A percentile compares a stretch with the other conserved stretches of the same genome.
phyloP scores from a whole-genome alignment of 2,888 invertebrate species.

The Deilephila porcellus region DNA sequence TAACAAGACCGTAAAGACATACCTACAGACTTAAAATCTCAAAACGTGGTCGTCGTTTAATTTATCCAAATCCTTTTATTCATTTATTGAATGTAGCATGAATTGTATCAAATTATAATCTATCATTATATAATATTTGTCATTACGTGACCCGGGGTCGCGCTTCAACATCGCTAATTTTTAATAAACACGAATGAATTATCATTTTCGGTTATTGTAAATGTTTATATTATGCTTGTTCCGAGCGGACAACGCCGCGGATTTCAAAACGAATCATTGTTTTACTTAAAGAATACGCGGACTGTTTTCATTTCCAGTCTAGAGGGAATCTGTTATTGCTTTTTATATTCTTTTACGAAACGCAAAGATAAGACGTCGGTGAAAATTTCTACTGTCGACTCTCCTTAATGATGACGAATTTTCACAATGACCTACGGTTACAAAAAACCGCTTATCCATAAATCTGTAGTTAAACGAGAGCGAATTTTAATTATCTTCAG shows the following conservation, averaged over 20 bases:
- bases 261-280: not conserved
- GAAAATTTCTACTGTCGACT: not conserved
- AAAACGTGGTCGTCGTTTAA: too few species aligned
- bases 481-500: not conserved
- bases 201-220: not conserved
- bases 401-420: not conserved
- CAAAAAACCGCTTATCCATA: not conserved
- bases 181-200: conserved; percentile 10
- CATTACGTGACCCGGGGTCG: conserved; percentile 4
- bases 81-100: too few species aligned
- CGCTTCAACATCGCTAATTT: conserved; percentile 9
- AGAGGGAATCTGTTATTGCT: not conserved
- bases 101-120: not conserved
- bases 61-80: too few species aligned
- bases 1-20: too few species aligned
- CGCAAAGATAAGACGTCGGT: not conserved
- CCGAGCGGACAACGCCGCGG: not conserved
- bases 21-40: too few species aligned
- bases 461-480: not conserved
- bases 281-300: not conserved
- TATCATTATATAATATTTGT: not conserved
- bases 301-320: not conserved
- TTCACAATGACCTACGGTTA: not conserved
- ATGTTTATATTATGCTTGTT: not conserved
- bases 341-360: not conserved